Base-by-base conservation (phyloP, 2,888 invertebrate genomes). In the Eurytoma adleriae region DNA sequence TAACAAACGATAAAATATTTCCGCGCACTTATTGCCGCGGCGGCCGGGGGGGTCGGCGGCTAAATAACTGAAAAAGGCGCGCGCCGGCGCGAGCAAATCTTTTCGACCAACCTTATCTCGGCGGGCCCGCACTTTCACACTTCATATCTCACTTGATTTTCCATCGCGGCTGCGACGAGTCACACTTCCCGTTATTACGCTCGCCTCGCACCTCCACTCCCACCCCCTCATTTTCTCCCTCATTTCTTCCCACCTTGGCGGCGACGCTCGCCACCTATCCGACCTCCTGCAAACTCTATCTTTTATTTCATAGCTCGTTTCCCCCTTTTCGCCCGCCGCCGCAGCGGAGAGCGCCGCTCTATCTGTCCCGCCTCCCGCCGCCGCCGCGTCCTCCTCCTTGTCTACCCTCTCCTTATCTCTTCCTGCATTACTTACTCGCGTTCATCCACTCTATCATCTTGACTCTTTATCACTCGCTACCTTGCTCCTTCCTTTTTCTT, bases 281-380 rank as follows among this genome's bases (percentile, higher is more conserved):
- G 14, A 16, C 50, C 40, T 40, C 40, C 40, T 40, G 40, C 40
- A 40, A 40, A 40, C 40, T 78, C 74, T 78, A 80, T 71, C 73
- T 81, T 81, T 74, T 81, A 78, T 78, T 78, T 78, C 81, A 81
- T 69, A 75, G 81, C 78, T 81, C 81, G 78, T 78, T 81, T 70
- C 74, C 74, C 62, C 78, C 62, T 73, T 54, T 68, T 78, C 77
- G 48, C 77, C 61, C 69, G 56, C 78, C 24, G 24, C 24, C 24
- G 24, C n/a, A n/a, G 24, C 24, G 24, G n/a, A n/a, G 40, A 66
- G 50, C 66, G 30, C 64, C 73, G 52, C 64, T 54, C 30, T 67
- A n/a, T 72, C 72, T 73, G 12, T 59, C 75, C 64, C 48, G 0
- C 78, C 48, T 27, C 74, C 76, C 64, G 18, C 57, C 70, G 40